phyloP scores from a whole-genome alignment of 2,888 invertebrate species.

The Ephialtes manifestator region DNA sequence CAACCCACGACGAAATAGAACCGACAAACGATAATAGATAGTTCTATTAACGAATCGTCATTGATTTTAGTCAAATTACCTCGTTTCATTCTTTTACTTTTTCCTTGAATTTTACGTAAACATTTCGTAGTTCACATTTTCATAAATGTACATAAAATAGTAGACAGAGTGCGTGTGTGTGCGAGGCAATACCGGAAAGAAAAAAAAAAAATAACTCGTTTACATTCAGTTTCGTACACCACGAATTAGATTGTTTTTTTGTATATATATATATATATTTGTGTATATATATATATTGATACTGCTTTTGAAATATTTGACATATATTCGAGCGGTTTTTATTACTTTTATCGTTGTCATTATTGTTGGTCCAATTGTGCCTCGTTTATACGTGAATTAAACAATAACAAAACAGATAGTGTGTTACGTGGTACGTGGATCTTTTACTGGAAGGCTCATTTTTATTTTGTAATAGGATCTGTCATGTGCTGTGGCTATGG shows the following conservation, averaged over 20 bases:
- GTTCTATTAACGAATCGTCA: background rate
- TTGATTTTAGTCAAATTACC: background rate
- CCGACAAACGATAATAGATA: constrained; percentile 41
- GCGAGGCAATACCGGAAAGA: background rate
- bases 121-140: background rate
- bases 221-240: background rate
- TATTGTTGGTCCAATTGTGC: background rate
- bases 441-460: background rate
- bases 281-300: background rate
- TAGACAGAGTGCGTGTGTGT: background rate
- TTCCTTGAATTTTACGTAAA: background rate
- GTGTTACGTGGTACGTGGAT: background rate
- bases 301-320: no score
- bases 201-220: background rate
- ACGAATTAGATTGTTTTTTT: background rate
- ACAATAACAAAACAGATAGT: background rate
- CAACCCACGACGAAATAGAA: constrained; percentile 34
- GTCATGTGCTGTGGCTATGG: background rate
- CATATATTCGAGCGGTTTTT: background rate
- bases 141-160: background rate
- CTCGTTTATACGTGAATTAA: constrained; percentile 3
- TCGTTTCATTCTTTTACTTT: background rate
- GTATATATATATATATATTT: background rate
- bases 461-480: background rate
- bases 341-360: background rate